Evolutionary conservation across 37 sponge, comb jelly and placozoan species (phyloP).

Genomic region (Aplysina aerophoba): DNA sequence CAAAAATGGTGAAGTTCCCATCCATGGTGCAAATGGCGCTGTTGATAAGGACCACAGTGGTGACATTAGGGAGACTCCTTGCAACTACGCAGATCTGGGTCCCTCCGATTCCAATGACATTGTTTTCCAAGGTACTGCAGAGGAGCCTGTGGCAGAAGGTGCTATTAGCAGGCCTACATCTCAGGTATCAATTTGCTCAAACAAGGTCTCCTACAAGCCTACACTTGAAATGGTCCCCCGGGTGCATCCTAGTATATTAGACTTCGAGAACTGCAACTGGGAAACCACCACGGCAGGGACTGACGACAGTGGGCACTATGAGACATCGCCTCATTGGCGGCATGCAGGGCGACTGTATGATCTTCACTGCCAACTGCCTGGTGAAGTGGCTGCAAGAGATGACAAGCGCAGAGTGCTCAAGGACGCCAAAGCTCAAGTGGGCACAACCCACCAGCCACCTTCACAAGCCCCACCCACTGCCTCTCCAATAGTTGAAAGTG

Average conservation of each 20-base stretch:
- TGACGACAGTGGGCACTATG: no score
- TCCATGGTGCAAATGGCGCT: not conserved
- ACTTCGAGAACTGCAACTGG: not conserved
- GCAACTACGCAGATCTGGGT: constrained; percentile 10
- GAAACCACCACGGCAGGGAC: no score
- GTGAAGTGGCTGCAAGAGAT: no score
- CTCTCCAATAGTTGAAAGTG: not conserved
- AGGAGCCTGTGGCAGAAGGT: not conserved
- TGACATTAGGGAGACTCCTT: not conserved
- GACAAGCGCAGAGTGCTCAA: not conserved
- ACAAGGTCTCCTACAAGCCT: not conserved
- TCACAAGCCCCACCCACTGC: not conserved
- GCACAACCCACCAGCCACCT: not conserved
- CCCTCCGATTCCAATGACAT: constrained; percentile 11
- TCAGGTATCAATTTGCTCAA: not conserved
- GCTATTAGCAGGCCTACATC: not conserved
- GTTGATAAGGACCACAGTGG: not conserved
- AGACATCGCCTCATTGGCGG: no score
- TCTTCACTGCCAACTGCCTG: no score
- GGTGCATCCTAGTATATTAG: constrained; percentile 2
- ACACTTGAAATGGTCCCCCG: not conserved
- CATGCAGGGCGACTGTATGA: no score
- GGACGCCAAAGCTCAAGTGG: not conserved
- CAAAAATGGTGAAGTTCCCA: no score
- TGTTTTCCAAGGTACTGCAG: not conserved